Base-by-base conservation (phyloP, 2,113 vertebrate genomes). In the Leucosticte australis region DNA sequence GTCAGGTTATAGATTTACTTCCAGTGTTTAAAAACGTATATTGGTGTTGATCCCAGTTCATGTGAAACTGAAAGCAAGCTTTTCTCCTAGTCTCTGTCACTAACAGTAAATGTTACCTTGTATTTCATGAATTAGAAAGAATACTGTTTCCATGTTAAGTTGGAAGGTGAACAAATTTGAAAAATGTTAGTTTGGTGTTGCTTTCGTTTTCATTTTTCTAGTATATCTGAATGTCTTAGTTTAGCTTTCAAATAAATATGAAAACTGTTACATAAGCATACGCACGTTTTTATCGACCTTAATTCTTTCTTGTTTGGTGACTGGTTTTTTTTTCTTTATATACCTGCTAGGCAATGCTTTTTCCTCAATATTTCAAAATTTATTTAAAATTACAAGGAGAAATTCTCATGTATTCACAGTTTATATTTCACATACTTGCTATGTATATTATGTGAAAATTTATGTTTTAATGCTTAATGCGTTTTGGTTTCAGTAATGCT, bases 231-330 rank as follows among this genome's bases (percentile, higher is more conserved):
- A 55, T 82, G 24, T 65, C 31, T 76, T 63, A 67, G 46, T 55
- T 81, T 24, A 92, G 31, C 17, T 85, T 70, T 90, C 31, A 75
- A 37, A 63, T 82, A 27, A 22, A 14, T 75, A 30, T 49, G 26
- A 41, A 37, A 87, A 37, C 26, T 46, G 9, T 55, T 76, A 39
- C 14, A 42, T 71, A 82, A 82, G n/a, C 14, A 11, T 73, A 22
- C 9, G 2, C 76, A 47, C 2, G 2, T 79, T 49, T 56, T 76
- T 71, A 33, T 50, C 0, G 0, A 17, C 41, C 31, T 71, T 82
- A n/a, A 31, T 57, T 91, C 26, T 39, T 77, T 81, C 17, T 52
- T 79, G 15, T 86, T 85, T 8, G 6, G 24, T 1, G 5, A 19
- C 11, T 84, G 5, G 4, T n/a, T 46, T 57, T 62, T 56, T 27